A percentile compares a stretch with the other conserved stretches of the same genome.
These are phyloP conservation scores for Indri indri DNA, from an alignment of 2,113 vertebrate species.

Conservation along the genomic window DNA sequence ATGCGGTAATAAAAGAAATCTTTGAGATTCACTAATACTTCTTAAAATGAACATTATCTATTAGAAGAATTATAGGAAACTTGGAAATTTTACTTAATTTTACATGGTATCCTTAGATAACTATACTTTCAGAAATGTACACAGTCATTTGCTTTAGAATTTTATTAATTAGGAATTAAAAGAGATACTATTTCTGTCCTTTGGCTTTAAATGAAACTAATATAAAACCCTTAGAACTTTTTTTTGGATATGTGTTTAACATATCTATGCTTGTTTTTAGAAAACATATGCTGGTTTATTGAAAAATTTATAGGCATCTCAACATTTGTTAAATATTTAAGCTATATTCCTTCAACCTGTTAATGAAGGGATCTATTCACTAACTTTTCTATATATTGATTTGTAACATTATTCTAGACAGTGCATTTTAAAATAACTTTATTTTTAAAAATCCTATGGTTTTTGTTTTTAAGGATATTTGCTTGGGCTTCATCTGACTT, in stretches of 20 bases:
- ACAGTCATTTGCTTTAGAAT: constrained; percentile 40
- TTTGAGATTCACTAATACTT: constrained; percentile 19
- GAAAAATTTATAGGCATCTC: not conserved
- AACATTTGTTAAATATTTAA: constrained; percentile 18
- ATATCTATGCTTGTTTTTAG: constrained; percentile 13
- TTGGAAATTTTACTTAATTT: constrained; percentile 43
- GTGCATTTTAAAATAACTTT: not conserved
- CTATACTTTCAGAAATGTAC: not conserved
- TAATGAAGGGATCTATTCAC: not conserved
- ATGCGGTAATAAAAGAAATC: not conserved
- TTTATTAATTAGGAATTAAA: constrained; percentile 33
- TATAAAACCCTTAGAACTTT: not conserved
- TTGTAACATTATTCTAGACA: constrained; percentile 9
- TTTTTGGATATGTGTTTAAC: not conserved
- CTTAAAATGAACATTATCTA: not conserved
- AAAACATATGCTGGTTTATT: not conserved
- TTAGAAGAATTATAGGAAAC: constrained; percentile 29
- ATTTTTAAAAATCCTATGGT: not conserved
- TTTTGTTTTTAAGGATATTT: constrained; percentile 40
- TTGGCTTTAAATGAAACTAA: constrained; percentile 34
- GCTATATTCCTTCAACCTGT: not conserved
- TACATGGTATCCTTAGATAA: not conserved
- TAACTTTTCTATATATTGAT: not conserved
- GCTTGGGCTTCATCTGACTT: constrained; percentile 49
- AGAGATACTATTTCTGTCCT: not conserved